Evolutionary conservation across 2,888 invertebrate genomes (phyloP).

Genomic region (Chymomyza procnemis): DNA sequence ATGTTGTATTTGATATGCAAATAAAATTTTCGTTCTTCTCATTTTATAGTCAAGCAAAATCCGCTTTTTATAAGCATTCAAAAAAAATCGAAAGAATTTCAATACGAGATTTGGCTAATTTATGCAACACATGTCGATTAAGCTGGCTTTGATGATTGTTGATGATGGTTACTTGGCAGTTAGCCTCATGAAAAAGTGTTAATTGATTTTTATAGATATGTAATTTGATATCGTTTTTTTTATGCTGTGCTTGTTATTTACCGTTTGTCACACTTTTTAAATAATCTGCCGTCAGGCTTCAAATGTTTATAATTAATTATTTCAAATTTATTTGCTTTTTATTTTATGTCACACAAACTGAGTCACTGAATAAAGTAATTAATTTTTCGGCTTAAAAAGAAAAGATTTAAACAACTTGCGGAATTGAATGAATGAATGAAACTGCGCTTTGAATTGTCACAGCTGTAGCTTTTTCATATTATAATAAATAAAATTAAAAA

Average conservation of each 20-base stretch:
- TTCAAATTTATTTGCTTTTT: neutral
- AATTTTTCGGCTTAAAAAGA: neutral
- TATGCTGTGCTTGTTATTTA: conserved; percentile 22
- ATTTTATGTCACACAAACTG: neutral
- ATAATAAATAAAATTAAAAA: neutral
- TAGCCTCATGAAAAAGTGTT: conserved; percentile 48
- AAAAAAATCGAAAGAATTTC: conserved; percentile 37
- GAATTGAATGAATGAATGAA: conserved; percentile 61
- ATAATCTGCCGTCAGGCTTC: neutral
- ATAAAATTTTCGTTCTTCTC: conserved; percentile 29
- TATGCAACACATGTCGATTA: conserved; percentile 54
- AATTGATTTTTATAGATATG: conserved; percentile 57
- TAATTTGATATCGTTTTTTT: conserved; percentile 27
- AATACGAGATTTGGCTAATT: conserved; percentile 45
- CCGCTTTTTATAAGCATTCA: conserved; percentile 5
- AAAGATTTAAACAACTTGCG: conserved; percentile 22
- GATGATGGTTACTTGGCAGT: neutral
- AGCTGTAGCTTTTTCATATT: conserved; percentile 47
- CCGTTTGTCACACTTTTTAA: neutral
- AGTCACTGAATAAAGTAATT: neutral
- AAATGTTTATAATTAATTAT: neutral
- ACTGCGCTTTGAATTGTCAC: conserved; percentile 57
- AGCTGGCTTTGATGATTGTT: conserved; percentile 3
- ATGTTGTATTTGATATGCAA: conserved; percentile 76
- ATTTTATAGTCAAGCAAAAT: neutral